Evolutionary conservation across 2,113 vertebrate genomes (phyloP), one percentile per base, ranked within the genome.

Genomic region (Spea multiplicata): DNA sequence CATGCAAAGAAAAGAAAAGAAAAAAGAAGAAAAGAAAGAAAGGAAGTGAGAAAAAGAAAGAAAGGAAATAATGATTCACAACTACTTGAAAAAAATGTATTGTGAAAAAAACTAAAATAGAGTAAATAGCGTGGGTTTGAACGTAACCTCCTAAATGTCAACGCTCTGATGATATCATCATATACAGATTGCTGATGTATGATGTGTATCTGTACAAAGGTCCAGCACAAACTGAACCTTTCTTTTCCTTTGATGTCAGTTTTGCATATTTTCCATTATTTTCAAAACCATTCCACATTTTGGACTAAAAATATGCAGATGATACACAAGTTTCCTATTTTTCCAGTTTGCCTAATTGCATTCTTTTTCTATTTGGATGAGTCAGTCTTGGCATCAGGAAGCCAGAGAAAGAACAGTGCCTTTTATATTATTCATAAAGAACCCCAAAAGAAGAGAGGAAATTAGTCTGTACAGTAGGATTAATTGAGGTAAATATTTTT

Each of bases 231-330:
- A 45, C 9, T 64, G 52, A 46, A 7, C 44, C 8, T 7, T 55
- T 45, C 13, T 1, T 65, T 50, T 74, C 10, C 14, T 74, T 74
- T 61, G 47, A 50, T 74, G 46, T 66, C 57, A 62, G 17, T 66
- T 52, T 62, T 66, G 55, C n/a, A 14, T 48, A 66, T 52, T 66
- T 44, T 66, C 47, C 17, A 52, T 66, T 44, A 53, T 8, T 49
- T 74, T 66, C 52, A 52, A 5, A 17, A 46, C 64, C 3, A 59
- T 73, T 57, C 30, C 30, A 52, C 61, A 52, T 74, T 74, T 53
- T 74, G 9, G n/a, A 74, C 62, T 74, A 74, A 62, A 74, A 74
- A 8, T 73, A 74, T 65, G 7, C 59, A 65, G 73, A n/a, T 74
- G 48, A 52, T 66, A 52, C 45, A 62, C n/a, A 7, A 47, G 16